Conservation (phyloP, 2,113 vertebrate species). For the zebrafish (Danio rerio) region GRCz12tu NC_133190.1:34700001-34700500, state of each 20-base stretch:
- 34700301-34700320: conserved; percentile 26
- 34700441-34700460: background rate
- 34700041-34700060: conserved; percentile 18
- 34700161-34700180: conserved; percentile 18
- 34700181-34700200: conserved; percentile 29
- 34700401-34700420: no score
- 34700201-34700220: conserved; percentile 1
- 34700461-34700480: no score
- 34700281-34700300: background rate
- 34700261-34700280: background rate
- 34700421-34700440: background rate
- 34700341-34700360: conserved; percentile 7
- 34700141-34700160: conserved; percentile 40
- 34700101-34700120: conserved; percentile 11
- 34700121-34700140: conserved; percentile 35
- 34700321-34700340: conserved; percentile 38
- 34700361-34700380: background rate
- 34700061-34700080: conserved; percentile 34
- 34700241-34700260: conserved; percentile 25
- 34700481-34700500: no score
- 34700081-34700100: background rate
- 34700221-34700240: conserved; percentile 38
- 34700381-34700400: background rate
- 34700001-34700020: conserved; percentile 14
- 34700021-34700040: background rate